These are phyloP conservation scores for Pterophyllum scalare DNA, from an alignment of 2,113 vertebrate genomes.

Conservation along the genomic window DNA sequence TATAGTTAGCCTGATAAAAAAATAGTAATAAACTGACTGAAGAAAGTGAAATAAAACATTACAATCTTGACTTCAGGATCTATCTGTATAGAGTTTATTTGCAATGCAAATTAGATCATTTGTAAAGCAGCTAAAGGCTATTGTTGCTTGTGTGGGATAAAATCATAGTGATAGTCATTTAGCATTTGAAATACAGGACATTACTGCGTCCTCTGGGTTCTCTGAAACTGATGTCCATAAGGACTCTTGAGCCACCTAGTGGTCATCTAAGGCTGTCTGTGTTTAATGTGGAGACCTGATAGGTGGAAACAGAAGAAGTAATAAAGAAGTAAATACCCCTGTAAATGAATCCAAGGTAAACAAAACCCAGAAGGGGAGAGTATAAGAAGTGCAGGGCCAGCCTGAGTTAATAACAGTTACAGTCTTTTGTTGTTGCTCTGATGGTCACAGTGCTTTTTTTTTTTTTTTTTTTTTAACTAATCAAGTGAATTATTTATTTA, in stretches of 20 bases:
- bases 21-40: fast-evolving
- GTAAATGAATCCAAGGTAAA: not conserved
- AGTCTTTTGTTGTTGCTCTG: no score
- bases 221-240: not conserved
- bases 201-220: fast-evolving
- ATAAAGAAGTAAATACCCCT: not conserved
- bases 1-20: not conserved
- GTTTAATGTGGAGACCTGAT: not conserved
- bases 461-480: no score
- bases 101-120: not conserved
- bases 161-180: not conserved
- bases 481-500: no score
- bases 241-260: conserved; percentile 48
- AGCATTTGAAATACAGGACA: not conserved
- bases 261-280: not conserved
- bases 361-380: not conserved
- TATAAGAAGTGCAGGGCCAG: not conserved
- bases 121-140: not conserved
- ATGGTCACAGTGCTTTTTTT: no score
- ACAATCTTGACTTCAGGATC: not conserved
- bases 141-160: not conserved
- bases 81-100: not conserved
- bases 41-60: not conserved
- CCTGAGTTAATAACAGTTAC: no score
- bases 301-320: fast-evolving